These are phyloP conservation scores for Chloromyia formosa DNA, from an alignment of 2,888 invertebrate genomes.

Conservation along the genomic window DNA sequence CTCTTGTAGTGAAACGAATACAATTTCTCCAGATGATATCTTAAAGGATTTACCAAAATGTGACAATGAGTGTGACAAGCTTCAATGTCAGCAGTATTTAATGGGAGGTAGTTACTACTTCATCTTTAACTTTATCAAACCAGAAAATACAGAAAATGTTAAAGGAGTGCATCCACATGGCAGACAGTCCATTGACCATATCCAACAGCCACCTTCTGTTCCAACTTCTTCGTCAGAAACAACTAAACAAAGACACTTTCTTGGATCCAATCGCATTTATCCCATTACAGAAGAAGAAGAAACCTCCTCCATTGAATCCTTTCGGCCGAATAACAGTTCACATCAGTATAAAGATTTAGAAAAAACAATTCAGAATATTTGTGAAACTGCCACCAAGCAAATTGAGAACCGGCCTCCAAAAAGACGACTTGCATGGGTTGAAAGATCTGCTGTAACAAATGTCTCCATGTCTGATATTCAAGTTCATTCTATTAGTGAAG, in stretches of 20 bases:
- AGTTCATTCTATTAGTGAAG: too few species aligned
- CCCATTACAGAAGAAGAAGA: slow-evolving; percentile 44
- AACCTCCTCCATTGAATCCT: slow-evolving; percentile 35
- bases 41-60: too few species aligned
- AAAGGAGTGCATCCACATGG: too few species aligned
- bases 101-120: too few species aligned
- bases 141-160: too few species aligned
- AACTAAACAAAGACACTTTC: too few species aligned
- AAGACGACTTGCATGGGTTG: slow-evolving; percentile 12
- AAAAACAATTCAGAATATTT: neutral
- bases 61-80: neutral
- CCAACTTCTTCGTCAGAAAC: too few species aligned
- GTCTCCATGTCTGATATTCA: slow-evolving; percentile 13
- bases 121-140: too few species aligned
- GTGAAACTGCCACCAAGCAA: neutral
- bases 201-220: too few species aligned
- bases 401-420: neutral
- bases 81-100: neutral
- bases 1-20: too few species aligned
- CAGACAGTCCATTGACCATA: too few species aligned
- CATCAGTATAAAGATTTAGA: neutral
- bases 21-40: too few species aligned
- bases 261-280: slow-evolving; percentile 39
- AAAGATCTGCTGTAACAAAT: neutral
- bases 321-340: neutral